phyloP scores from a whole-genome alignment of 2,113 vertebrate species.

The Asarcornis scutulata region DNA sequence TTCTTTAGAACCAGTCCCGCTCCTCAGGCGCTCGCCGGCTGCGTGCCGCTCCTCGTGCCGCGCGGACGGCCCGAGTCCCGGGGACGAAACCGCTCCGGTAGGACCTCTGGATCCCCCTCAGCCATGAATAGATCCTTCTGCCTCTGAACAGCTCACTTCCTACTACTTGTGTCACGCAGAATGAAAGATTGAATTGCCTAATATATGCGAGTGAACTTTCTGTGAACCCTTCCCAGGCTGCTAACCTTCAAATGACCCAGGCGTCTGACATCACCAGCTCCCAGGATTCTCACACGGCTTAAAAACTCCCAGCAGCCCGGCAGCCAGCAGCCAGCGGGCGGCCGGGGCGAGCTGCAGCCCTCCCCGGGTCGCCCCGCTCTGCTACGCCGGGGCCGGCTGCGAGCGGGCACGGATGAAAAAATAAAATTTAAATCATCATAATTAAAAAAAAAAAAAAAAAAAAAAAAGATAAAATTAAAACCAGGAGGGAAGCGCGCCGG shows the following conservation, averaged over 20 bases:
- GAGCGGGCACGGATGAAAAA: not conserved
- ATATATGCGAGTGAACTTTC: slow-evolving; percentile 99
- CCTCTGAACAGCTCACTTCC: slow-evolving; percentile 91
- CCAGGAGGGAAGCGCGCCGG: not conserved
- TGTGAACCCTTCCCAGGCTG: slow-evolving; percentile 96
- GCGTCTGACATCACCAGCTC: slow-evolving; percentile 94
- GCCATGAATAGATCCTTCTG: slow-evolving; percentile 87
- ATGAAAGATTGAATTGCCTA: slow-evolving; percentile 99
- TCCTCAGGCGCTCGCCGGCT: slow-evolving; percentile 38
- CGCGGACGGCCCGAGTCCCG: slow-evolving; percentile 61
- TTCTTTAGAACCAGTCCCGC: slow-evolving; percentile 57
- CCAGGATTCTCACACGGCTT: slow-evolving; percentile 86
- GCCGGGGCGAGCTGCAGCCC: slow-evolving; percentile 14
- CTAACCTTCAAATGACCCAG: slow-evolving; percentile 99
- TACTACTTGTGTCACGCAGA: slow-evolving; percentile 95
- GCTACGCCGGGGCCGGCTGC: not conserved
- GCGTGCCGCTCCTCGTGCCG: slow-evolving; percentile 35
- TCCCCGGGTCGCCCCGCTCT: not conserved
- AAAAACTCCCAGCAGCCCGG: slow-evolving; percentile 82
- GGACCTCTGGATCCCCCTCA: slow-evolving; percentile 78
- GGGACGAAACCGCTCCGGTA: slow-evolving; percentile 59
- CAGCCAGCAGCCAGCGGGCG: slow-evolving; percentile 25
- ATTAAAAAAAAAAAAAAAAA: no score
- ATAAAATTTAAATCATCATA: not conserved
- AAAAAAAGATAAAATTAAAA: not conserved